Percentiles rank a stretch among this genome's conserved stretches.
Conservation (phyloP, 2,113 vertebrate genomes). For the Nettapus auritus region DNA sequence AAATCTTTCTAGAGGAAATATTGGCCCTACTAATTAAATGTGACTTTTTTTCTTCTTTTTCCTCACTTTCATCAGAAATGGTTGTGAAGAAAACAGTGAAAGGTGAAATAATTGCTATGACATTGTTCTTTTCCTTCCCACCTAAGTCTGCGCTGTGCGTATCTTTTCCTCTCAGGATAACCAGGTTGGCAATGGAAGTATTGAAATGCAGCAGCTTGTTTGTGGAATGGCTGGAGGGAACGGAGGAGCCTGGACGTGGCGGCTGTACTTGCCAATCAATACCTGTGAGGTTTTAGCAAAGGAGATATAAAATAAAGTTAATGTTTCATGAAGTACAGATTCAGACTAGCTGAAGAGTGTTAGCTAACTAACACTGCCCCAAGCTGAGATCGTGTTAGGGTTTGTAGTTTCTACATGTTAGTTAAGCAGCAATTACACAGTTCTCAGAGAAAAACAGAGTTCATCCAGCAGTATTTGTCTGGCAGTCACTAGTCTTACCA, state of each 20-base stretch:
- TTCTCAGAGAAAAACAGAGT: background rate
- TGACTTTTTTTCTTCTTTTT: background rate
- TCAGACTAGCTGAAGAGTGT: background rate
- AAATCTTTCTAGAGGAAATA: background rate
- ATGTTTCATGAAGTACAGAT: background rate
- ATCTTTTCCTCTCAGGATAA: slow-evolving; percentile 92
- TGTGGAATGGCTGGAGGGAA: slow-evolving; percentile 38
- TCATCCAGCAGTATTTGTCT: slow-evolving; percentile 12
- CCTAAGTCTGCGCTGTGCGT: slow-evolving; percentile 81
- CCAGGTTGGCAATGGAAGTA: slow-evolving; percentile 90
- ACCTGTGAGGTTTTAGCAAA: slow-evolving; percentile 72
- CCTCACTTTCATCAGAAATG: background rate
- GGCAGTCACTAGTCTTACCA: background rate
- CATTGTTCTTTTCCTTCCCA: slow-evolving; percentile 53
- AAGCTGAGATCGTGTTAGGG: background rate
- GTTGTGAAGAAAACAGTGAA: background rate
- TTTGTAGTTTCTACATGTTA: background rate
- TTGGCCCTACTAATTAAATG: background rate
- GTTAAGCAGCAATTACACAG: background rate
- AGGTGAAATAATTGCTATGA: background rate
- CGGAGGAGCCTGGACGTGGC: slow-evolving; percentile 37
- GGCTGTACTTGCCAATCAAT: slow-evolving; percentile 90
- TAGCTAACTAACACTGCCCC: background rate
- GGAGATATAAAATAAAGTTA: background rate
- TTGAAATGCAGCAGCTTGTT: slow-evolving; percentile 79